Evolutionary conservation across 2,113 vertebrate genomes (phyloP).

Genomic region (Hyla sarda): DNA sequence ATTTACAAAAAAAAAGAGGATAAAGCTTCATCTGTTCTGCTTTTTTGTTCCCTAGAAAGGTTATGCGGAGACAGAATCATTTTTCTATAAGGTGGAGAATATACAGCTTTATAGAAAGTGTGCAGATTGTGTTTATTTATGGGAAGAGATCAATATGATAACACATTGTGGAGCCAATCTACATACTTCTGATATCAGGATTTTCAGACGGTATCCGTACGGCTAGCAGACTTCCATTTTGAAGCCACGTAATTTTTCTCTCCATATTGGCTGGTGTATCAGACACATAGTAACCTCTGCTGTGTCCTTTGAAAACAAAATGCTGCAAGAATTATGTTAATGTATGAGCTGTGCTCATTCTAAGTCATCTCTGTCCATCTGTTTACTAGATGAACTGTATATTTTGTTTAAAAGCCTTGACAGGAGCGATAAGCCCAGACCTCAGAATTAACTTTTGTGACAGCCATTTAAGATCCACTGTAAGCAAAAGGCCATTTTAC

Average conservation of each 20-base stretch:
- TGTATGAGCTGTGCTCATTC: conserved; percentile 41
- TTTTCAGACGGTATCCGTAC: neutral
- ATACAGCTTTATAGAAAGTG: conserved; percentile 23
- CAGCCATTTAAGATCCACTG: conserved; percentile 43
- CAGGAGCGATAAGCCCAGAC: conserved; percentile 12
- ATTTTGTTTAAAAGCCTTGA: conserved; percentile 45
- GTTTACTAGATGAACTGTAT: conserved; percentile 46
- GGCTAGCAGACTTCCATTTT: conserved; percentile 20
- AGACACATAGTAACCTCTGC: conserved; percentile 28
- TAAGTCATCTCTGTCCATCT: conserved; percentile 44
- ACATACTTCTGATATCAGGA: conserved; percentile 22
- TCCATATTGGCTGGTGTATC: neutral
- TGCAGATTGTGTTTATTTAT: conserved; percentile 56
- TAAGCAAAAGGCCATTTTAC: conserved; percentile 33
- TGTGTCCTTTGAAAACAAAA: conserved; percentile 31
- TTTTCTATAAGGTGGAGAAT: conserved; percentile 28
- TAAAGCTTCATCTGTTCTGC: conserved; percentile 48
- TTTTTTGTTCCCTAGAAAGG: conserved; percentile 21
- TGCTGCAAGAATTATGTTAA: conserved; percentile 37
- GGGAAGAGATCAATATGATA: conserved; percentile 42
- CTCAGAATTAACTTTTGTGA: conserved; percentile 45
- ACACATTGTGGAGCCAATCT: conserved; percentile 21
- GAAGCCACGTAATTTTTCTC: neutral
- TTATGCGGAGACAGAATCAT: conserved; percentile 14
- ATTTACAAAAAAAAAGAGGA: conserved; percentile 14